Evolutionary conservation across 1,140 invertebrate genomes (phyloP).

Genomic region (Rhynchophorus ferrugineus): DNA sequence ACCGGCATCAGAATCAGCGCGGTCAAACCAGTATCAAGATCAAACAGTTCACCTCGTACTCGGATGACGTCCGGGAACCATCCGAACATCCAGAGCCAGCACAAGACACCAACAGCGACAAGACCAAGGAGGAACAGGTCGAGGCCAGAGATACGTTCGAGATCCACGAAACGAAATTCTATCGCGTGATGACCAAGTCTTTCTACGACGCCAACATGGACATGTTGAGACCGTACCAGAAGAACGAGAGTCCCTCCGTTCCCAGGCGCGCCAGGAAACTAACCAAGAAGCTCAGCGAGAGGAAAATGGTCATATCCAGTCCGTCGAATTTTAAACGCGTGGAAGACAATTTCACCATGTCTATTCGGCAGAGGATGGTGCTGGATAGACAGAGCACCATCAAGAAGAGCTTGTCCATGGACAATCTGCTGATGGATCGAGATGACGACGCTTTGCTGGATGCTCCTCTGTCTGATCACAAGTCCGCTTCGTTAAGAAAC

Average conservation of each 20-base stretch:
- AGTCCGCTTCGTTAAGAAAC: not conserved
- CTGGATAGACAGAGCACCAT: not conserved
- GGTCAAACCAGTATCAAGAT: too few species aligned
- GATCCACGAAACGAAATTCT: constrained; percentile 11
- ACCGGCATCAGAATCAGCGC: not conserved
- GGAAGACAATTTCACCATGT: constrained; percentile 2
- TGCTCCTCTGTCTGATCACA: too few species aligned
- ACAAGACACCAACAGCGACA: too few species aligned
- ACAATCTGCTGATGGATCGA: constrained; percentile 9
- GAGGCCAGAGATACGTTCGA: constrained; percentile 16
- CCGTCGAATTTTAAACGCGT: constrained; percentile 11
- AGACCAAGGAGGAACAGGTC: constrained; percentile 1
- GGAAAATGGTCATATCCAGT: constrained; percentile 14
- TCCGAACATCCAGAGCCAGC: too few species aligned
- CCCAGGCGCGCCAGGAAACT: constrained; percentile 8
- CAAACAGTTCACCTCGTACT: not conserved
- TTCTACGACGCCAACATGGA: constrained; percentile 8
- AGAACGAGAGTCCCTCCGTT: too few species aligned
- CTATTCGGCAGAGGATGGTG: not conserved
- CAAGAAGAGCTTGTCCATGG: constrained; percentile 11
- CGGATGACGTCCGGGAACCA: not conserved
- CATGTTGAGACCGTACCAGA: constrained; percentile 2
- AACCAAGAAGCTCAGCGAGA: not conserved
- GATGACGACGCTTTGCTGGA: too few species aligned
- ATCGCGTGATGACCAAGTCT: constrained; percentile 11